These are phyloP conservation scores for Metopolophium dirhodum DNA, from an alignment of 1,140 invertebrate genomes.

Conservation along the genomic window DNA sequence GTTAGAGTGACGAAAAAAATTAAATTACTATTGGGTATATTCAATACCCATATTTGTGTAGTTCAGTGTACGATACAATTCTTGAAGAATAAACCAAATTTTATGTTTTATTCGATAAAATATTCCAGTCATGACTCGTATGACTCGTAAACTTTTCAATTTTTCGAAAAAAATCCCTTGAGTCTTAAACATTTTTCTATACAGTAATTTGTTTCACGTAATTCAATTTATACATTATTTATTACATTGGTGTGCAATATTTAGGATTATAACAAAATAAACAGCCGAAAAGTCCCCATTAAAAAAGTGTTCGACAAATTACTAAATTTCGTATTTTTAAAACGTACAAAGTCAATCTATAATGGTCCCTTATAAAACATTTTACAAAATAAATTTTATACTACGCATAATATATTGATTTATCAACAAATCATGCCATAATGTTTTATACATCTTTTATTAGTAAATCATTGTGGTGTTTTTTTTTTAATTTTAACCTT, in stretches of 20 bases:
- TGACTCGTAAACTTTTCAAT: not conserved
- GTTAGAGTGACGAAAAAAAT: not conserved
- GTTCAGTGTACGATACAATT: not conserved
- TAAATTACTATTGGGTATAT: too few species aligned
- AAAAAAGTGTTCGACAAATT: not conserved
- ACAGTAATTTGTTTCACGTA: not conserved
- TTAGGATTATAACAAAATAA: not conserved
- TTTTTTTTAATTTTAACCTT: not conserved
- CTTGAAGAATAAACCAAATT: not conserved
- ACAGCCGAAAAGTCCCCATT: not conserved
- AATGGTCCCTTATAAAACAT: not conserved
- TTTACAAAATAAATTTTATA: not conserved
- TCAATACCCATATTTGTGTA: not conserved
- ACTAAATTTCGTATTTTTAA: not conserved
- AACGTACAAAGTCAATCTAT: not conserved
- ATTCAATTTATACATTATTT: not conserved
- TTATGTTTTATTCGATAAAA: not conserved
- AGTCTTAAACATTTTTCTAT: not conserved
- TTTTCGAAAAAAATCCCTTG: not conserved
- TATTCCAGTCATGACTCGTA: not conserved
- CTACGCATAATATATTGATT: not conserved
- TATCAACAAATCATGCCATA: not conserved
- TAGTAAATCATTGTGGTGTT: not conserved
- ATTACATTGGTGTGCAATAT: not conserved
- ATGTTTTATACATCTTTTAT: not conserved